Base-by-base conservation (phyloP, 2,888 invertebrate genomes). In the Lycophotia porphyrea region DNA sequence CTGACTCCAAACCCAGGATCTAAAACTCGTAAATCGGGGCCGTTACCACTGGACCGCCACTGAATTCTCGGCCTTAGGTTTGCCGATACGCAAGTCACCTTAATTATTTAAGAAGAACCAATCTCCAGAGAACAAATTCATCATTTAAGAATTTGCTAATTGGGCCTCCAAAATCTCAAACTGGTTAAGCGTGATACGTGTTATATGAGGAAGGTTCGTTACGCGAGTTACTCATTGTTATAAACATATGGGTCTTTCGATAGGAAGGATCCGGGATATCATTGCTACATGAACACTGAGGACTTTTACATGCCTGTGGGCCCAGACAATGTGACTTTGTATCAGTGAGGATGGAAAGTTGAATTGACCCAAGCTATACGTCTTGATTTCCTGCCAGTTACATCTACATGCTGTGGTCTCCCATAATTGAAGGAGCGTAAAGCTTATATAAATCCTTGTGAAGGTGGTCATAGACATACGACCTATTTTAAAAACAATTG, bases 71-170 rank as follows among this genome's bases (percentile, higher is more conserved):
- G 9, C 36, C 13, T 36, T 3, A 7, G n/a, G n/a, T 61, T 61
- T n/a, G 13, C 39, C 61, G 31, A 31, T 31, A 44, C 36, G 31
- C 8, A 65, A 52, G 15, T 24, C 27, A n/a, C 1, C 31, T 52
- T 39, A 63, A 71, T 34, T 39, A 24, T n/a, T 49, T 63, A 52
- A 31, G 31, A 61, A 63, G 61, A 71, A 74, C 31, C 52, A 63
- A n/a, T 71, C 11, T 13, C 0, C 18, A 52, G 11, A 55, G 3
- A 55, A 52, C 15, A 61, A 69, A 42, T 39, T 71, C 34, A 42
- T 27, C 18, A 63, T 34, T 13, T 34, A 71, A 11, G 34, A 44
- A 63, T 72, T 64, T 55, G 21, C 18, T 44, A 64, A 74, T 71
- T 72, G 34, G 21, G 44, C 34, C 27, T 55, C 34, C 13, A 24